A percentile compares a stretch with the other conserved stretches of the same genome.
These are phyloP conservation scores for Syndactyla subalaris DNA, from an alignment of 2,797 vertebrate species.

Conservation along the genomic window DNA sequence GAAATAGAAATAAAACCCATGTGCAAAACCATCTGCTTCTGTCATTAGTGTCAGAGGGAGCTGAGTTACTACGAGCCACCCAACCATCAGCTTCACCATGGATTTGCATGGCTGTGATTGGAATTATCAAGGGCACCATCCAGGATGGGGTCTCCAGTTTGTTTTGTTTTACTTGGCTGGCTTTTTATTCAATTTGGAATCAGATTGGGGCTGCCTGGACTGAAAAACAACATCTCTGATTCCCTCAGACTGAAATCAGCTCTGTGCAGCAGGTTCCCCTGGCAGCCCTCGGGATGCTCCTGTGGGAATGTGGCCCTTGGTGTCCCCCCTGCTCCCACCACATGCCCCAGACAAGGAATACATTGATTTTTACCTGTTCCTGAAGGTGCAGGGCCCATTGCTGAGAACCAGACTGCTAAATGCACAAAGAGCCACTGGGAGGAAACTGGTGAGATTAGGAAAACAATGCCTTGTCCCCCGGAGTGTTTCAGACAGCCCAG, in stretches of 20 bases:
- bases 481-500: fast-evolving
- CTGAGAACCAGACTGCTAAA: background rate
- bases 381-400: background rate
- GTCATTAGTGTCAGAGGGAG: background rate
- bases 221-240: fast-evolving
- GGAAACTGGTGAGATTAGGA: background rate
- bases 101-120: fast-evolving
- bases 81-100: background rate
- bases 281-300: fast-evolving
- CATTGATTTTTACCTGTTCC: background rate
- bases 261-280: background rate
- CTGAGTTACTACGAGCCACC: background rate
- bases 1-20: background rate
- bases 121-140: background rate
- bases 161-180: background rate
- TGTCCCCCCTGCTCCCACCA: fast-evolving
- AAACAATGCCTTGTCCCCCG: background rate
- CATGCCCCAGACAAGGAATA: fast-evolving
- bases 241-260: background rate
- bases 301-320: fast-evolving
- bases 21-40: background rate
- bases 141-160: fast-evolving
- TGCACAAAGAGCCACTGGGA: background rate
- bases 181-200: background rate
- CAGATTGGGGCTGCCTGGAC: background rate